Evolutionary conservation across 2,113 vertebrate genomes (phyloP).

Genomic region (Callionymus lyra): DNA sequence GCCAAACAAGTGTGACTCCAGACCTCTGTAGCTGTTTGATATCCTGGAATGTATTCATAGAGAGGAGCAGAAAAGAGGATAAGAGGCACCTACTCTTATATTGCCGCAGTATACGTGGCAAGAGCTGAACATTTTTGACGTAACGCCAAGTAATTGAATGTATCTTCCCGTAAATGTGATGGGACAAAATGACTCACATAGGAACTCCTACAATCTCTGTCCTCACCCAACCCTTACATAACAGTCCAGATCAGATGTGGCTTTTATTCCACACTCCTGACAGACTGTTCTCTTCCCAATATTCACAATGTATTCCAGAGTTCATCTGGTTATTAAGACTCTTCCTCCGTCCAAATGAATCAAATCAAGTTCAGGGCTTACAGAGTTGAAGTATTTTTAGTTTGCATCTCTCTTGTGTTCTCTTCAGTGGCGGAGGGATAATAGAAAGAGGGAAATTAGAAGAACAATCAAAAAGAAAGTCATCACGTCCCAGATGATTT

Average conservation of each 20-base stretch:
- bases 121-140: background rate
- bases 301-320: too few species aligned
- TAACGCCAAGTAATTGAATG: background rate
- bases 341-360: background rate
- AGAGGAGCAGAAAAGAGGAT: background rate
- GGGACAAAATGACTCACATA: background rate
- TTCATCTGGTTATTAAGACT: too few species aligned
- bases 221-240: slow-evolving; percentile 2
- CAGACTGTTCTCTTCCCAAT: too few species aligned
- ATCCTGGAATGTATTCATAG: background rate
- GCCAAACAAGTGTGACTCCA: background rate
- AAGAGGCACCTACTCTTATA: background rate
- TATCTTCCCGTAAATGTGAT: background rate
- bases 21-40: background rate
- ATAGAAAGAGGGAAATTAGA: background rate
- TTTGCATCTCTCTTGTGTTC: background rate
- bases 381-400: background rate
- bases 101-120: slow-evolving; percentile 4
- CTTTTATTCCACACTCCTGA: too few species aligned
- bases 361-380: background rate
- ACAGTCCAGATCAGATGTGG: too few species aligned
- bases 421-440: background rate
- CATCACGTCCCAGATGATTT: background rate
- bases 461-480: background rate
- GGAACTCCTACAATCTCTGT: background rate